These are phyloP conservation scores for Cyprinodon brontotheroides DNA, from an alignment of 2,113 vertebrate species.

Conservation along the genomic window DNA sequence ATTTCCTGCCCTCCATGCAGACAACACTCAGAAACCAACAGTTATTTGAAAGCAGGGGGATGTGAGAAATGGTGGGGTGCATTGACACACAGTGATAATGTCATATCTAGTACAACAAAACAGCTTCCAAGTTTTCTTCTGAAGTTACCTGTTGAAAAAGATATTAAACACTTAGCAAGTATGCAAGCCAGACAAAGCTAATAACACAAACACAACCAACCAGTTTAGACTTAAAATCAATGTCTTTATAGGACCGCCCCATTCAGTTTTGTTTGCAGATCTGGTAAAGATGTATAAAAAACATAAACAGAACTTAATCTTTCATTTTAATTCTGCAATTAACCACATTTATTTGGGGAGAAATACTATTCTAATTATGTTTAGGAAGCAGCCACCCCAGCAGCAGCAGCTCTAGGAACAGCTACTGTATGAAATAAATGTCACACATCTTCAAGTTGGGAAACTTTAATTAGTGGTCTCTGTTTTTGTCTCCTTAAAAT, in stretches of 20 bases:
- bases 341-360: background rate
- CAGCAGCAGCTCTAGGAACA: no score
- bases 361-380: background rate
- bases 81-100: slow-evolving; percentile 27
- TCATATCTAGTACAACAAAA: slow-evolving; percentile 42
- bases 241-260: no score
- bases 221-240: background rate
- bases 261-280: background rate
- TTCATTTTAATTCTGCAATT: background rate
- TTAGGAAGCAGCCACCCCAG: no score
- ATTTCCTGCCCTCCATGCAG: slow-evolving; percentile 20
- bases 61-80: slow-evolving; percentile 36
- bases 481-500: no score
- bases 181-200: slow-evolving; percentile 26
- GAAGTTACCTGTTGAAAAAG: slow-evolving; percentile 60
- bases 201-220: slow-evolving; percentile 17
- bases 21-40: slow-evolving; percentile 25
- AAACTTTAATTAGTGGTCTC: no score
- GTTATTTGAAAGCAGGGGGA: slow-evolving; percentile 35
- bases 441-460: no score
- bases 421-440: no score
- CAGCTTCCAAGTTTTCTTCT: slow-evolving; percentile 50
- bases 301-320: background rate
- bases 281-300: background rate
- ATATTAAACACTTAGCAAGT: slow-evolving; percentile 34